phyloP scores from a whole-genome alignment of 2,113 vertebrate species.

The Podarcis raffonei region DNA sequence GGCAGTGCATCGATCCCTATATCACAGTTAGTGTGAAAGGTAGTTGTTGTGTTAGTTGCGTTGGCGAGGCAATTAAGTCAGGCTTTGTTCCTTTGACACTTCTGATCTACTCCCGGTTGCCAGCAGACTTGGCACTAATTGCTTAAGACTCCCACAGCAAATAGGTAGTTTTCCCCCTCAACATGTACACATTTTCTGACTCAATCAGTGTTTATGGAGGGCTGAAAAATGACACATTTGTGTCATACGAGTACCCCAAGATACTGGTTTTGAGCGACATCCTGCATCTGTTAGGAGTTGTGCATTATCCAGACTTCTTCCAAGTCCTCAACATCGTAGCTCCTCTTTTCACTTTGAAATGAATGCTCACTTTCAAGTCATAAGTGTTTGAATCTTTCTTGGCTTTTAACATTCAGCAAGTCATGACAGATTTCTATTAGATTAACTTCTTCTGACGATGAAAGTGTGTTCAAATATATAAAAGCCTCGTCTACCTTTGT shows the following conservation, averaged over 20 bases:
- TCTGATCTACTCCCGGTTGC: neutral
- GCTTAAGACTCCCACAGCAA: neutral
- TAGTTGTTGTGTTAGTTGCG: slow-evolving; percentile 59
- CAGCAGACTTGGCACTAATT: neutral
- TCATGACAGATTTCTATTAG: neutral
- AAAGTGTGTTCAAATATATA: neutral
- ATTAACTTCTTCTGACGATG: neutral
- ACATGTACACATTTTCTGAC: neutral
- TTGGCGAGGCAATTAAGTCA: neutral
- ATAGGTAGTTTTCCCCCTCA: neutral
- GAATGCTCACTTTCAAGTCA: neutral
- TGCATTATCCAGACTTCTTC: neutral
- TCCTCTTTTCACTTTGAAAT: neutral
- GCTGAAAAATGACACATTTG: slow-evolving; percentile 3
- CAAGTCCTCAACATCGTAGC: neutral
- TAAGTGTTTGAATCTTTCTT: neutral
- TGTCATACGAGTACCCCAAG: neutral
- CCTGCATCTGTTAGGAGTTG: neutral
- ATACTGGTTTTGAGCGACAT: slow-evolving; percentile 4
- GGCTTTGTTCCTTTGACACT: neutral
- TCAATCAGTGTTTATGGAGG: slow-evolving; percentile 12
- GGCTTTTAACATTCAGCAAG: neutral
- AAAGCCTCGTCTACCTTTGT: neutral
- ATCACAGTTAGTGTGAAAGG: slow-evolving; percentile 97
- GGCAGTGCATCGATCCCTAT: slow-evolving; percentile 97